Base-by-base conservation (phyloP, 1,140 invertebrate genomes). In the Lasioglossum albipes region DNA sequence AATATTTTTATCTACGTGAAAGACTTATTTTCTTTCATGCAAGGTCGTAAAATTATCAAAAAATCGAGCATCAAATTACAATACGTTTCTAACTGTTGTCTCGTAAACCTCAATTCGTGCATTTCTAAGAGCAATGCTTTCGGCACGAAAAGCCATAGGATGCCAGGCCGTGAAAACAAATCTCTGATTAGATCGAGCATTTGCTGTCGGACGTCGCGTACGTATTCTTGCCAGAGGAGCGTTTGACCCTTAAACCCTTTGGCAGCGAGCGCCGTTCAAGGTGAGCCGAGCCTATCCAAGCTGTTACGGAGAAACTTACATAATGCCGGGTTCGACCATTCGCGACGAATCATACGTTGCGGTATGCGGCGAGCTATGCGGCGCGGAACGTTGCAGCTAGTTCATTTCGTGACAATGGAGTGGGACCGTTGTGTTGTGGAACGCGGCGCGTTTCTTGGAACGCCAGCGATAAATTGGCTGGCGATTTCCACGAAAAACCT, bases 341-440 rank as follows among this genome's bases (percentile, higher is more conserved):
- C 82, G 88, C 89, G 87, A 90, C 85, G 83, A 88, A 82, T 79
- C 83, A 75, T 82, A 84, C 83, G 73, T 85, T 75, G 72, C 70
- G 82, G 72, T 84, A 84, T 75, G 72, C 72, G 61, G 66, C 42
- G 42, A 75, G 57, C 64, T 61, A 75, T 75, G 76, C 76, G 54
- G 31, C 59, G 54, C 70, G 77, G 67, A 71, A 78, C 49, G 62
- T 76, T 72, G 42, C 59, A 64, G 64, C 64, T 59, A 27, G 59
- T 20, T 31, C 61, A 45, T 80, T 54, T 80, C 61, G 68, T 59
- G 70, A 81, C 84, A 83, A 83, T 79, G 66, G 82, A 18, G 64
- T 7, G 68, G 73, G 61, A 75, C 68, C 72, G 27, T 54, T 12
- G 45, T 12, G 45, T 49, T 49, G 36, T 52, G 54, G 81, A 42